Evolutionary conservation across 2,888 invertebrate genomes (phyloP), one percentile per base, ranked within the genome.

Genomic region (Ernsta delagoae): DNA sequence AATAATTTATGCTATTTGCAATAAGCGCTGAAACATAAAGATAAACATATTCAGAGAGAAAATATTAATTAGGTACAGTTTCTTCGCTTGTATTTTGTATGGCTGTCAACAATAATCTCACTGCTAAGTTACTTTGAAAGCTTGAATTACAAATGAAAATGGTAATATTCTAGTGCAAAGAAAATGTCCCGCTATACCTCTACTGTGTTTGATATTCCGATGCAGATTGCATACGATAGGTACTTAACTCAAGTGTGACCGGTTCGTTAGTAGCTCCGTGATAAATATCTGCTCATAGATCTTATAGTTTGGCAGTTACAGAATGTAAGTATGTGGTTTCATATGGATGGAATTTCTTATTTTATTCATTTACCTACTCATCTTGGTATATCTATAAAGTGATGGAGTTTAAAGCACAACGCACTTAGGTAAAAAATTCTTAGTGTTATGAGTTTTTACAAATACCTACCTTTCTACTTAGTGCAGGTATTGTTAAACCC

Each of bases 281-380:
- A 67, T 67, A 67, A 67, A 61, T 67, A 67, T 67, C 67, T 43
- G 67, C 67, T 60, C 16, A 61, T 67, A 67, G 61, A 67, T 67
- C 67, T 61, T 67, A 45, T 36, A 67, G 61, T 67, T 67, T 54
- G 67, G 66, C 54, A 53, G 60, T 56, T 48, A 54, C 54, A 53
- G 16, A 31, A 6, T 59, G 36, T 59, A 36, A 50, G 43, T 57
- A 65, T 45, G 16, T 48, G 36, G 16, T 31, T 57, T 65, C 43
- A 36, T 45, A 65, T 16, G 43, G 31, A 57, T 57, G 45, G 5
- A 31, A 6, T 65, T 57, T 64, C n/a, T 34, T 50, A 11, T 62
- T 53, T 39, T 39, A 36, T 57, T 31, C 4, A 16, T 34, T 39
- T 39, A n/a, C 12, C 7, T 39, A 53, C 24, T 24, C 24, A 24